Conservation (phyloP, 2,797 vertebrate species). For the Lerista edwardsae region DNA sequence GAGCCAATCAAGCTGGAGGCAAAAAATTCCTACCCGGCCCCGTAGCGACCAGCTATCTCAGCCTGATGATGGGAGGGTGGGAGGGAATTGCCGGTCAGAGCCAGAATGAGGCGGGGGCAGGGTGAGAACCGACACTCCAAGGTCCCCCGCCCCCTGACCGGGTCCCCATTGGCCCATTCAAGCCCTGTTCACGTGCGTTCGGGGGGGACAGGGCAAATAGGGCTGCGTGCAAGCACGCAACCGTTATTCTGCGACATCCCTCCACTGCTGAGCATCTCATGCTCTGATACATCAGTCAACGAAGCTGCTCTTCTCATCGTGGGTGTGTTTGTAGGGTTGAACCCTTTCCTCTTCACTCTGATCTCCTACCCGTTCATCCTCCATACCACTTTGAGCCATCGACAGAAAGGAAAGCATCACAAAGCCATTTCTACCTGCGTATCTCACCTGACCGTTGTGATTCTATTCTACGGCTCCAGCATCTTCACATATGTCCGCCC, state of each 20-base stretch:
- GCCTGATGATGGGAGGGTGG: no score
- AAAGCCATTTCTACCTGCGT: constrained; percentile 47
- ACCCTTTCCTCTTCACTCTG: constrained; percentile 27
- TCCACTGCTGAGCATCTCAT: constrained; percentile 22
- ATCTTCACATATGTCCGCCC: constrained; percentile 55
- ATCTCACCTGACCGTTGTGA: constrained; percentile 51
- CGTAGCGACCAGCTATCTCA: no score
- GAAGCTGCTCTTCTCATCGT: background rate
- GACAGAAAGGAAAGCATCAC: background rate
- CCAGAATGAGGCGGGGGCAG: no score
- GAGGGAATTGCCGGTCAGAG: no score
- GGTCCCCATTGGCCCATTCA: no score
- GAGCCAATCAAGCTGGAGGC: no score
- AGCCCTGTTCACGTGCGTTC: no score
- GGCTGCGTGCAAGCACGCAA: no score
- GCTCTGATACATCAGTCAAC: background rate
- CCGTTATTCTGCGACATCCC: constrained; percentile 55
- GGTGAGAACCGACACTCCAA: no score
- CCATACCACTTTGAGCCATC: background rate
- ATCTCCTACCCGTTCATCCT: constrained; percentile 27
- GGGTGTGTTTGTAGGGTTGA: background rate
- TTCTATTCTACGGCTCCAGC: constrained; percentile 50
- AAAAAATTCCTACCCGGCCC: no score
- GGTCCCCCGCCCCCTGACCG: no score
- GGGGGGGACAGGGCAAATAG: no score